Conservation (phyloP, 2,113 vertebrate species). For the Onychorhynchus coronatus region DNA sequence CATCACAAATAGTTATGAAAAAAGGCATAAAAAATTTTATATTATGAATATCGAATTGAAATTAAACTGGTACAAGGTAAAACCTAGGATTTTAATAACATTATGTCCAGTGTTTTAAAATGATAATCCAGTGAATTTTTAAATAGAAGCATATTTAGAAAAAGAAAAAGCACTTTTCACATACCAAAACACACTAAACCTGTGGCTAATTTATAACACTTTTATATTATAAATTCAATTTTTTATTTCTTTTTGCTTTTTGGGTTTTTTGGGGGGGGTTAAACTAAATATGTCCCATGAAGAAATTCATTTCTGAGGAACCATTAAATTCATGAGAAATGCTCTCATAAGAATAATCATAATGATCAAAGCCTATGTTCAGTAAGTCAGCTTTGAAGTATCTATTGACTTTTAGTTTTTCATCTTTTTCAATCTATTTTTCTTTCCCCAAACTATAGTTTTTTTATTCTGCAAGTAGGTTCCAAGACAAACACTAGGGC, state of each 20-base stretch:
- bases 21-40: background rate
- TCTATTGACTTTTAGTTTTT: background rate
- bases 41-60: background rate
- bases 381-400: background rate
- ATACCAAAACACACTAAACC: background rate
- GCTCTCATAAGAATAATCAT: background rate
- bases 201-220: background rate
- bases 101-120: background rate
- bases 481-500: background rate
- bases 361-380: no score
- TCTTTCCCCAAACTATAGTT: no score
- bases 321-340: background rate
- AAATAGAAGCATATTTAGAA: background rate
- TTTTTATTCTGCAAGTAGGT: background rate
- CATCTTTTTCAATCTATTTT: background rate
- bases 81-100: background rate
- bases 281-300: background rate
- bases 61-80: background rate
- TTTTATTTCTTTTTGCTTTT: background rate
- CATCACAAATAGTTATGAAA: rapidly evolving
- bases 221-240: background rate
- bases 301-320: background rate
- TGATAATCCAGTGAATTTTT: rapidly evolving
- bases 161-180: no score
- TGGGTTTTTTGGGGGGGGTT: background rate